Percentiles rank a stretch among this genome's conserved stretches.
These are phyloP conservation scores for Agelas oroides DNA, from an alignment of 37 sponge, comb jelly and placozoan genomes.

Conservation along the genomic window DNA sequence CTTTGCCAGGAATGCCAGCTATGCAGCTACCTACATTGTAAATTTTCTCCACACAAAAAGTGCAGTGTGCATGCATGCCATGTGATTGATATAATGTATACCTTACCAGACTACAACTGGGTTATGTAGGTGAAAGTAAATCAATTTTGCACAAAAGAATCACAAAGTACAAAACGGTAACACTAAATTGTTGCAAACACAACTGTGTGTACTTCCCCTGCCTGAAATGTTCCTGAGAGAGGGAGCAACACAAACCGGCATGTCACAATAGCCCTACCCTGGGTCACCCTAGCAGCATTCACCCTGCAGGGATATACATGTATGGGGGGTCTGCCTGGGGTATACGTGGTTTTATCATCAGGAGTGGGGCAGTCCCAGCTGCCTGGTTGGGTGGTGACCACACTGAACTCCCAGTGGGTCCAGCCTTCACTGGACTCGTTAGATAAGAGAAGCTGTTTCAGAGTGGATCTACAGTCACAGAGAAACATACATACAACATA, in stretches of 20 bases:
- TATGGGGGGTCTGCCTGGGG: constrained; percentile 61
- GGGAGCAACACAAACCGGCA: constrained; percentile 59
- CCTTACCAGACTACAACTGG: too few species aligned
- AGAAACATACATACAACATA: too few species aligned
- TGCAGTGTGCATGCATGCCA: too few species aligned
- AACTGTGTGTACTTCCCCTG: constrained; percentile 33
- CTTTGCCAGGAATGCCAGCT: too few species aligned
- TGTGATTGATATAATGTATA: too few species aligned
- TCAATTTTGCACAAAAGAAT: too few species aligned
- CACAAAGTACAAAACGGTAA: too few species aligned
- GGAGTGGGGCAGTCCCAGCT: constrained; percentile 24
- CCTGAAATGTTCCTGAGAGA: constrained; percentile 15
- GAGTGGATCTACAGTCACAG: too few species aligned
- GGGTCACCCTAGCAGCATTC: constrained; percentile 5
- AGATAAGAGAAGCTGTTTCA: not conserved
- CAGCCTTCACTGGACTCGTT: not conserved
- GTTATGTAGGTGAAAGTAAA: too few species aligned
- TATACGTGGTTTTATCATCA: constrained; percentile 24
- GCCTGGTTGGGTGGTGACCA: constrained; percentile 23
- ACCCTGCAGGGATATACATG: constrained; percentile 55
- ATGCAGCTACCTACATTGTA: too few species aligned
- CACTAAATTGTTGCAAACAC: constrained; percentile 2
- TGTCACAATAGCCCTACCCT: constrained; percentile 59
- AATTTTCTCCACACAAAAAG: too few species aligned
- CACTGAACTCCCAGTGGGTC: constrained; percentile 29